Conservation (phyloP, 2,113 vertebrate species). For the Sciurus niger region DNA sequence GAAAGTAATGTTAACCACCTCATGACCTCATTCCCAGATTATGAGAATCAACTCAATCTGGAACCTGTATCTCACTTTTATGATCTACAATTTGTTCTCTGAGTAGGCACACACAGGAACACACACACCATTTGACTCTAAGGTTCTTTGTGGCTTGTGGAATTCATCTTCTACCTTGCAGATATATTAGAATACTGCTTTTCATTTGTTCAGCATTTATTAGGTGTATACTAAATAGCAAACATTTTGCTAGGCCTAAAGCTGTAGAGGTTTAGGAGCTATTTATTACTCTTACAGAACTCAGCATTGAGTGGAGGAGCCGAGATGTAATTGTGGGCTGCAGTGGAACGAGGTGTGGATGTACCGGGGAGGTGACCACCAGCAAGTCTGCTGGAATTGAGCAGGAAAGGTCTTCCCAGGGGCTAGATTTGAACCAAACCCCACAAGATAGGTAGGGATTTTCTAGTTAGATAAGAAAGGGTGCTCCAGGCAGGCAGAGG, state of each 20-base stretch:
- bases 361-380: background rate
- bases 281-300: background rate
- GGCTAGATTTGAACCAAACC: background rate
- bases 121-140: background rate
- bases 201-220: background rate
- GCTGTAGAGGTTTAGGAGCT: background rate
- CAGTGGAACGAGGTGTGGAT: background rate
- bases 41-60: background rate
- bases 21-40: background rate
- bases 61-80: background rate
- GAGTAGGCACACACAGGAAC: accelerated
- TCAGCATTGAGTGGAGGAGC: background rate
- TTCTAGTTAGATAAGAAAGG: background rate
- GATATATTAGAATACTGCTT: background rate
- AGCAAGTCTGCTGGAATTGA: background rate
- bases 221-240: background rate
- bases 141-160: background rate
- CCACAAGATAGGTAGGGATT: background rate
- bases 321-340: accelerated
- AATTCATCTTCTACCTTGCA: background rate
- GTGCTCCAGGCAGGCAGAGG: background rate
- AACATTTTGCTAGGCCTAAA: background rate
- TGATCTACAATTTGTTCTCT: background rate
- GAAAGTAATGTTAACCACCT: background rate
- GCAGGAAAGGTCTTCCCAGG: background rate